Evolutionary conservation across 2,888 invertebrate species (phyloP).

Genomic region (Zele albiditarsus): DNA sequence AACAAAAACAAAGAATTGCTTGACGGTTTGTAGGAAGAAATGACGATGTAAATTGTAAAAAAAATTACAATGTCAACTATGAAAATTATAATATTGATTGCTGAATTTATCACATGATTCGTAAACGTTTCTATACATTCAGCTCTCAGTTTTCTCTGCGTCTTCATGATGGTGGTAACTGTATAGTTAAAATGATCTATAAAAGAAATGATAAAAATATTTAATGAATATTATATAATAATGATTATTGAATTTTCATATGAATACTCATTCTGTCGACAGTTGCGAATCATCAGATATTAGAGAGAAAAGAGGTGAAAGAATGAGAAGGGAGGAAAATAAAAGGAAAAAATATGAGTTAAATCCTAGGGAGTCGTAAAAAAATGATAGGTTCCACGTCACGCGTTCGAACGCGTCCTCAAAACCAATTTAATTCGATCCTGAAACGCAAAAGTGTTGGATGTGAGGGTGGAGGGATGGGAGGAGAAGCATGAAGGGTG

Average conservation of each 20-base stretch:
- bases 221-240: neutral
- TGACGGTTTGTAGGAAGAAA: too few relatives aligned
- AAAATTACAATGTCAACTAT: too few relatives aligned
- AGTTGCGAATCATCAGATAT: neutral
- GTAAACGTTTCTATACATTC: too few relatives aligned
- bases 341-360: neutral
- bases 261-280: neutral
- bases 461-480: neutral
- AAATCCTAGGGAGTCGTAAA: neutral
- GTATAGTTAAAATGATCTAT: neutral
- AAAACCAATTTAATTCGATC: slow-evolving; percentile 15
- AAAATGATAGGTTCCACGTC: slow-evolving; percentile 6
- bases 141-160: too few relatives aligned
- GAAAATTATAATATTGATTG: too few relatives aligned
- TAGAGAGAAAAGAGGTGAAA: neutral
- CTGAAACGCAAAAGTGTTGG: slow-evolving; percentile 1
- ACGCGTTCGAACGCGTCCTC: neutral
- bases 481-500: slow-evolving; percentile 27
- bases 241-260: neutral
- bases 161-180: neutral
- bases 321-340: neutral
- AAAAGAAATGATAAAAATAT: neutral
- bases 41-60: too few relatives aligned
- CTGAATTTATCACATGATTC: too few relatives aligned
- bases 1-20: neutral